A percentile compares a stretch with the other conserved stretches of the same genome.
These are phyloP conservation scores for Plodia interpunctella DNA, from an alignment of 1,140 invertebrate species.

Conservation along the genomic window DNA sequence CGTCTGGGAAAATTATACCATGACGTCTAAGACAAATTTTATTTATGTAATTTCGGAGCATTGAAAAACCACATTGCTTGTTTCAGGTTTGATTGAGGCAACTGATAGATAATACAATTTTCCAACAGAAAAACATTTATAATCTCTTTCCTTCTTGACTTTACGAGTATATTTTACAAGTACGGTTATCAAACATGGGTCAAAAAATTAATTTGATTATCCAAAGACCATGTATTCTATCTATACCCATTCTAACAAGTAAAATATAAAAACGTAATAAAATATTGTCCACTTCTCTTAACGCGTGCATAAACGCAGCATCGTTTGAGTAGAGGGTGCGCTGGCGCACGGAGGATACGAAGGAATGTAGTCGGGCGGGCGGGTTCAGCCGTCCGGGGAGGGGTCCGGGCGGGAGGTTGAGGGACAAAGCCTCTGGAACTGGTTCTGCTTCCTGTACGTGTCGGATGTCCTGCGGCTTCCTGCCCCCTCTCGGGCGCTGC, in stretches of 20 bases:
- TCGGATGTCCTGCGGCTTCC: constrained; percentile 76
- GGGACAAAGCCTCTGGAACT: constrained; percentile 71
- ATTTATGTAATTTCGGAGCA: not conserved
- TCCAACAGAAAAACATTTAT: too few species aligned
- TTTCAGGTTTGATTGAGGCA: not conserved
- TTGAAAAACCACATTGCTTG: constrained; percentile 17
- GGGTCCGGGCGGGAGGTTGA: constrained; percentile 46
- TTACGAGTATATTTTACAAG: too few species aligned
- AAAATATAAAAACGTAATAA: too few species aligned
- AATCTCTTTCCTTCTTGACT: too few species aligned
- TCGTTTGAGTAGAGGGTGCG: constrained; percentile 39
- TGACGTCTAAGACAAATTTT: not conserved
- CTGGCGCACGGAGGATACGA: constrained; percentile 48
- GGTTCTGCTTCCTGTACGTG: constrained; percentile 75
- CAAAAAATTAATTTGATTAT: too few species aligned
- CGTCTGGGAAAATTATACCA: not conserved
- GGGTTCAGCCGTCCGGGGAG: constrained; percentile 23
- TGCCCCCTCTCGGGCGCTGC: constrained; percentile 50
- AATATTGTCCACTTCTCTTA: not conserved
- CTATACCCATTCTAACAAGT: too few species aligned
- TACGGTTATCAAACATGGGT: too few species aligned
- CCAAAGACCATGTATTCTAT: too few species aligned
- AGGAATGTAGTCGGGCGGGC: constrained; percentile 64
- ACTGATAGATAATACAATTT: too few species aligned
- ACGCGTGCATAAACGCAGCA: constrained; percentile 13